Conservation (phyloP, 2,888 invertebrate species). For the Brachyopa scutellaris region DNA sequence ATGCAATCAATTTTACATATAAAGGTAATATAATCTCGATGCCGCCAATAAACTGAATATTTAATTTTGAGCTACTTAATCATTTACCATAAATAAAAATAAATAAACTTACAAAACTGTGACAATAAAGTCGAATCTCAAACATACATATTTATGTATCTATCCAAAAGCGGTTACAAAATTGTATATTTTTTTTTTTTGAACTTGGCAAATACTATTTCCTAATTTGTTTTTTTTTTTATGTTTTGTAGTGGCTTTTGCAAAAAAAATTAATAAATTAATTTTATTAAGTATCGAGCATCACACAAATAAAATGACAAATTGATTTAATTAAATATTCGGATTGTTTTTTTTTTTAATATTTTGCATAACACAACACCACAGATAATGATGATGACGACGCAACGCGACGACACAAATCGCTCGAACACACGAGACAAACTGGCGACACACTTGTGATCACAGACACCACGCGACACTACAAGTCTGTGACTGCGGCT, state of each 20-base stretch:
- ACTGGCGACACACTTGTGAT: conserved; percentile 45
- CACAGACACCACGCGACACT: background rate
- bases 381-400: background rate
- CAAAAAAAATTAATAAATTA: background rate
- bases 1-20: conserved; percentile 21
- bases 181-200: too few species aligned
- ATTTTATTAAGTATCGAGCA: conserved; percentile 32
- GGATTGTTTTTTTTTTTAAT: background rate
- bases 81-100: conserved; percentile 4
- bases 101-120: conserved; percentile 53
- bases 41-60: conserved; percentile 2
- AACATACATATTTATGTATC: too few species aligned
- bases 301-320: too few species aligned
- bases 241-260: background rate
- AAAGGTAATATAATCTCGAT: conserved; percentile 7
- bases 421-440: conserved; percentile 58
- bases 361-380: conserved; percentile 42
- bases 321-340: conserved; percentile 29
- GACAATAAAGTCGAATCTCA: conserved; percentile 33
- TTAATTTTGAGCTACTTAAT: conserved; percentile 1
- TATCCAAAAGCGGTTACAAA: conserved; percentile 29
- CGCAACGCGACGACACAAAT: conserved; percentile 38
- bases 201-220: background rate
- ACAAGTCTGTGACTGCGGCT: background rate
- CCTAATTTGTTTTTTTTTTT: background rate